A percentile compares a stretch with the other conserved stretches of the same genome.
These are phyloP conservation scores for Triplophysa rosa DNA, from an alignment of 2,113 vertebrate species.

Conservation along the genomic window DNA sequence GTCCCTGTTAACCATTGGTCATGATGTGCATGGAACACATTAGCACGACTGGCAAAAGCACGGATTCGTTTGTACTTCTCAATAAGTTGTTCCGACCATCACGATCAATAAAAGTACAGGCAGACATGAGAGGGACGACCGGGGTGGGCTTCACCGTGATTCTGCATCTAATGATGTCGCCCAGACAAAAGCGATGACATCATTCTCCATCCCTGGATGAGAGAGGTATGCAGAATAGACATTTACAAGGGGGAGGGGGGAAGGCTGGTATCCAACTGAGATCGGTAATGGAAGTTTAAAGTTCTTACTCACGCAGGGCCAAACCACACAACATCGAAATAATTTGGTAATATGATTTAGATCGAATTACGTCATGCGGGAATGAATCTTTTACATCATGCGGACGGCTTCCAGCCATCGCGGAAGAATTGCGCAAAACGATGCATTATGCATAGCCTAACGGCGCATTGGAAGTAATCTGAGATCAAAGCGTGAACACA, in stretches of 20 bases:
- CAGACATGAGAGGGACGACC: conserved; percentile 33
- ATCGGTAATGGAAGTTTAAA: conserved; percentile 52
- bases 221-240: conserved; percentile 31
- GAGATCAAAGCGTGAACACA: conserved; percentile 57
- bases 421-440: conserved; percentile 38
- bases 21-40: conserved; percentile 52
- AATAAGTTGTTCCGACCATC: conserved; percentile 40
- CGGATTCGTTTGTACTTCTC: conserved; percentile 52
- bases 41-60: conserved; percentile 37
- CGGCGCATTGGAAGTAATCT: conserved; percentile 51
- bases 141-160: conserved; percentile 41
- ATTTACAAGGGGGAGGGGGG: conserved; percentile 20
- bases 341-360: conserved; percentile 57
- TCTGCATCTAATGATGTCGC: conserved; percentile 31
- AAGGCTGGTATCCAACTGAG: conserved; percentile 22
- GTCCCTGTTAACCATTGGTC: conserved; percentile 19
- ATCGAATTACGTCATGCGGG: conserved; percentile 51
- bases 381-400: conserved; percentile 56
- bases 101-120: conserved; percentile 47
- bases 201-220: conserved; percentile 20
- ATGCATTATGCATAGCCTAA: conserved; percentile 45
- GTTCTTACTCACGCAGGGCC: conserved; percentile 52
- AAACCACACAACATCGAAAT: conserved; percentile 53
- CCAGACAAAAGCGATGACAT: conserved; percentile 38
- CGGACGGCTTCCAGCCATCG: conserved; percentile 52